Base-by-base conservation (phyloP, 2,797 vertebrate species). In the Lophotriccus pileatus region DNA sequence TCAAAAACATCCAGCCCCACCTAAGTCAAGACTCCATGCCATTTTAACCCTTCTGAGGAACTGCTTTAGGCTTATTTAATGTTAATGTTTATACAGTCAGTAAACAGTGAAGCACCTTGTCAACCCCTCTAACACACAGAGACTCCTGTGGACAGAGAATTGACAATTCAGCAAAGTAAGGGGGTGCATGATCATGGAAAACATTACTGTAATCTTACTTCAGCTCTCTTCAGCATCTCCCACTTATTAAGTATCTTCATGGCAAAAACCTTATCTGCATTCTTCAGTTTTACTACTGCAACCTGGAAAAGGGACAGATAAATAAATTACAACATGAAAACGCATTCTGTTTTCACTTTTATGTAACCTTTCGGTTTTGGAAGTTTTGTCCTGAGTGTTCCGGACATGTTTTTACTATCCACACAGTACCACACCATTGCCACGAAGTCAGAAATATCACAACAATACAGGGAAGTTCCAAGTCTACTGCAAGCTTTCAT, bases 161-260 rank as follows among this genome's bases (percentile, higher is more conserved):
- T 25, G 63, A 53, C 14, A 81, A 56, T 46, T 80, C 14, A 78
- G 37, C 50, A 86, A 47, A 87, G 9, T 60, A 95, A 82, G 69
- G 87, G 22, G 46, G 7, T n/a, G 21, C 13, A 56, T 4, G 20
- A 74, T 62, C 46, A 90, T 8, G 70, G 19, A 83, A 77, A 85
- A 82, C 7, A 72, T 37, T 67, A 73, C 14, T 78, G 76, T 41
- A 74, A 69, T 84, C 96, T 98, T 97, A 99, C 99, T 99, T 99
- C 99, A 14, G 99, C 99, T 98, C 99, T 98, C 97, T 99, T 99
- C 96, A 99, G 98, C 99, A 99, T 99, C 97, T 99, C 99, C 99
- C 99, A 99, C 95, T 99, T 99, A 98, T 99, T 99, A 93, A 99
- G 98, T 95, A 99, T 99, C 98, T 99, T 99, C 99, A 99, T 99